phyloP scores from a whole-genome alignment of 2,888 invertebrate species.

The Drosophila ezoana region DNA sequence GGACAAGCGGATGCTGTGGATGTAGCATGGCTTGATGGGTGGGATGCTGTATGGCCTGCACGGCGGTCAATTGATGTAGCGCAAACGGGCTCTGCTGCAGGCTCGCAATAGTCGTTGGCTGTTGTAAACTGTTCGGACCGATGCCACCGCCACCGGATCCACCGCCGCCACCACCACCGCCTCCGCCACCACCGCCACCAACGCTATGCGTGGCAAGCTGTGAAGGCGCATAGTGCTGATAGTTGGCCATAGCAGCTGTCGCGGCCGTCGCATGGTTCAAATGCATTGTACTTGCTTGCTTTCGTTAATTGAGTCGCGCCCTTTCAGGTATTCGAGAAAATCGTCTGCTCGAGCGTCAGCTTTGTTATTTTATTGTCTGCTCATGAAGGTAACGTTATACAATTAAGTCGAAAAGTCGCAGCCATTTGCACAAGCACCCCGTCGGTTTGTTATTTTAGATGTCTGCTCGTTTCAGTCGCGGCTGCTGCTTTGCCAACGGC shows the following conservation, averaged over 20 bases:
- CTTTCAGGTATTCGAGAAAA: slow-evolving; percentile 77
- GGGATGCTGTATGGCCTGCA: slow-evolving; percentile 83
- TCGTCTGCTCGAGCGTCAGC: slow-evolving; percentile 34
- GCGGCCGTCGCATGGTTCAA: slow-evolving; percentile 82
- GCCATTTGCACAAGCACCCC: slow-evolving; percentile 66
- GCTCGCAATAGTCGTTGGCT: slow-evolving; percentile 78
- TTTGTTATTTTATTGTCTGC: slow-evolving; percentile 67
- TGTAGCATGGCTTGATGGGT: slow-evolving; percentile 83
- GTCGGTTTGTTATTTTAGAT: slow-evolving; percentile 78
- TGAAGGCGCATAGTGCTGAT: slow-evolving; percentile 82
- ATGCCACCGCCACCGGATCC: slow-evolving; percentile 48
- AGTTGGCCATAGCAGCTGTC: slow-evolving; percentile 81
- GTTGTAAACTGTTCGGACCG: slow-evolving; percentile 70
- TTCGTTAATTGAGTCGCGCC: slow-evolving; percentile 46
- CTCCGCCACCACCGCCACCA: slow-evolving; percentile 56
- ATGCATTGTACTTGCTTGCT: slow-evolving; percentile 70
- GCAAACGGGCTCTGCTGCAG: slow-evolving; percentile 81
- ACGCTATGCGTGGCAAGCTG: slow-evolving; percentile 74
- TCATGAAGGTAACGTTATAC: slow-evolving; percentile 60
- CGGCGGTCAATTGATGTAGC: slow-evolving; percentile 81
- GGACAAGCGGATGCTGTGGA: slow-evolving; percentile 82
- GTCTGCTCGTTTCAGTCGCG: slow-evolving; percentile 69
- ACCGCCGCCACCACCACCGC: slow-evolving; percentile 45
- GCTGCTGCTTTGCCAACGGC: slow-evolving; percentile 55
- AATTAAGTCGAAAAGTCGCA: slow-evolving; percentile 51